Percentiles rank a stretch among this genome's conserved stretches.
Conservation (phyloP, 1,140 invertebrate genomes). For the Drosophila orena region DNA sequence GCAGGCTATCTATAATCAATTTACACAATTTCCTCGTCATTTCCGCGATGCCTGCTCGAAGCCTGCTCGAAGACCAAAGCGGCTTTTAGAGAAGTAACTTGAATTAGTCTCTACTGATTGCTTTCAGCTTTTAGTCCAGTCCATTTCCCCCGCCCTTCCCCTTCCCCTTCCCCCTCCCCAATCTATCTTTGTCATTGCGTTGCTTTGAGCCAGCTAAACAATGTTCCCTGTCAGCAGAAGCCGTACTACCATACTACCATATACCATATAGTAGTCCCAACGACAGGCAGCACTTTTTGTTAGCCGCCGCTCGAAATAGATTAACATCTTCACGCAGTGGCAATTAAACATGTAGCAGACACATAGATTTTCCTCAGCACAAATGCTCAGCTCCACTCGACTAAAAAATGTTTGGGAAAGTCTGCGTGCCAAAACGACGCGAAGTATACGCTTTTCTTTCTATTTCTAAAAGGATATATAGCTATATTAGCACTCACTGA, state of each 20-base stretch:
- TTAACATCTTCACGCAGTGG: conserved; percentile 63
- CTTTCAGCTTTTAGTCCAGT: conserved; percentile 39
- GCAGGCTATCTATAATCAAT: conserved; percentile 76
- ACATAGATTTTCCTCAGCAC: conserved; percentile 44
- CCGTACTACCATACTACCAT: conserved; percentile 6
- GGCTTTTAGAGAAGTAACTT: conserved; percentile 47
- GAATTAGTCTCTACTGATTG: conserved; percentile 59
- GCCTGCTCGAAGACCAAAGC: conserved; percentile 2
- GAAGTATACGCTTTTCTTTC: conserved; percentile 1
- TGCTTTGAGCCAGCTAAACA: conserved; percentile 50
- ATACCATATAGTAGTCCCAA: conserved; percentile 6
- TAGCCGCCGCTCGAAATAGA: conserved; percentile 48
- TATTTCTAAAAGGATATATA: too few species aligned
- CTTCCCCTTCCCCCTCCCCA: too few species aligned
- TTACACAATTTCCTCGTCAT: conserved; percentile 76
- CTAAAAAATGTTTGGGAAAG: conserved; percentile 18
- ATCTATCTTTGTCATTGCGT: conserved; percentile 34
- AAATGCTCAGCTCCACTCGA: conserved; percentile 17
- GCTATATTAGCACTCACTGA: too few species aligned
- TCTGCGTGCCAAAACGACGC: neutral
- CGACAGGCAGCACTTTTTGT: conserved; percentile 44
- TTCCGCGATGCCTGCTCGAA: conserved; percentile 48
- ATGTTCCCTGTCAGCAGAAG: conserved; percentile 51
- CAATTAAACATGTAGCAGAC: conserved; percentile 65
- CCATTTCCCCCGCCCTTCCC: neutral